Evolutionary conservation across 1,140 invertebrate species (phyloP).

Genomic region (Drosophila arawakana): DNA sequence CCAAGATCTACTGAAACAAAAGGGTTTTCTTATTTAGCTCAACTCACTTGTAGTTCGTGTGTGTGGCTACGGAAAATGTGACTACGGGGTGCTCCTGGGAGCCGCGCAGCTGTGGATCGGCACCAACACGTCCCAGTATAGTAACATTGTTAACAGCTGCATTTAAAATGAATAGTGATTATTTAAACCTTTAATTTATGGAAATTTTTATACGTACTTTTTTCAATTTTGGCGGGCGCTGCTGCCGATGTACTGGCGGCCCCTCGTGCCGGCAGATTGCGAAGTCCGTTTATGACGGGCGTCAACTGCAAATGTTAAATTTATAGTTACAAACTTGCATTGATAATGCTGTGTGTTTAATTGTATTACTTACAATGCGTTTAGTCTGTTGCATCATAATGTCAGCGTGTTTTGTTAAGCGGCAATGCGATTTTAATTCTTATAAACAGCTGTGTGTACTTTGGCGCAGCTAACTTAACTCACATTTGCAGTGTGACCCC

Average conservation of each 20-base stretch:
- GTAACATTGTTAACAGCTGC: conserved; percentile 94
- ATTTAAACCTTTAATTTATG: not conserved
- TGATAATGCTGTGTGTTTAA: not conserved
- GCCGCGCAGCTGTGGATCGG: conserved; percentile 93
- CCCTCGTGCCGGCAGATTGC: conserved; percentile 55
- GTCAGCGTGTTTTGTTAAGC: conserved; percentile 30
- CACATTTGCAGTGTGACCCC: too few relatives aligned
- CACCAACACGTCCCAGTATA: conserved; percentile 93
- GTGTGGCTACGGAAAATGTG: conserved; percentile 95
- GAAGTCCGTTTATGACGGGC: conserved; percentile 51
- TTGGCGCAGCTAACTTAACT: conserved; percentile 28
- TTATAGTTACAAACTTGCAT: not conserved
- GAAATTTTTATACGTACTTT: conserved; percentile 60
- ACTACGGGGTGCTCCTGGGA: conserved; percentile 93
- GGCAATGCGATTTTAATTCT: conserved; percentile 25
- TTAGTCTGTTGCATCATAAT: conserved; percentile 73
- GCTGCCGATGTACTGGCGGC: conserved; percentile 49
- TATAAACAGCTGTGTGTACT: conserved; percentile 33
- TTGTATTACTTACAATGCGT: conserved; percentile 49
- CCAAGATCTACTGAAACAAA: not conserved
- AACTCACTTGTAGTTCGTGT: conserved; percentile 90
- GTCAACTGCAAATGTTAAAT: conserved; percentile 33
- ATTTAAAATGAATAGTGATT: conserved; percentile 4
- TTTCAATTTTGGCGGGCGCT: conserved; percentile 81
- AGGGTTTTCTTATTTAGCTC: not conserved